These are phyloP conservation scores for Ecliptopera silaceata DNA, from an alignment of 2,888 invertebrate genomes.

Conservation along the genomic window DNA sequence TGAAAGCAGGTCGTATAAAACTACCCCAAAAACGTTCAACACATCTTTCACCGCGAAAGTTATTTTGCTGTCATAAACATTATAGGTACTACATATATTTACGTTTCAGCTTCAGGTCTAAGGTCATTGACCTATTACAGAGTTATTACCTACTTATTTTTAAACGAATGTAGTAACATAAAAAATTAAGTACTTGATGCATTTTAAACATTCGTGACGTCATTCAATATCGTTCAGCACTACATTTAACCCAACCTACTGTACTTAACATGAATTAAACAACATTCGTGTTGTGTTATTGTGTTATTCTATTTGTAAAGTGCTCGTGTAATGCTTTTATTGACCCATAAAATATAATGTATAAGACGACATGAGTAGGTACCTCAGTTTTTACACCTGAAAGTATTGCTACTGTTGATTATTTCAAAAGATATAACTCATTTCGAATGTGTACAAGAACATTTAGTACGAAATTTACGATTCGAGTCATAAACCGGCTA, in stretches of 20 bases:
- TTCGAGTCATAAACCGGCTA: conserved; percentile 23
- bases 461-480: conserved; percentile 24
- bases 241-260: background rate
- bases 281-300: no score
- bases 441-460: conserved; percentile 10
- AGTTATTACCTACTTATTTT: no score
- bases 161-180: no score
- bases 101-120: no score
- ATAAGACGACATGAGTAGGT: background rate
- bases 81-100: no score
- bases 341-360: no score
- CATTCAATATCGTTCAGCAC: conserved; percentile 1
- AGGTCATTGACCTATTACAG: no score
- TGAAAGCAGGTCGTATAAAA: no score
- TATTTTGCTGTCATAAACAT: background rate
- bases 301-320: background rate
- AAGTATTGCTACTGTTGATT: no score
- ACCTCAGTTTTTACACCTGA: background rate
- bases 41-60: no score
- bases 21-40: no score
- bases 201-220: conserved; percentile 7
- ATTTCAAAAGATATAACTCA: conserved; percentile 8
- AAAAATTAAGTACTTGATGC: no score
- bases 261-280: background rate
- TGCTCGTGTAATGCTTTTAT: background rate